A percentile compares a stretch with the other conserved stretches of the same genome.
Conservation (phyloP, 2,113 vertebrate genomes). For the Epinephelus cyanopodus region DNA sequence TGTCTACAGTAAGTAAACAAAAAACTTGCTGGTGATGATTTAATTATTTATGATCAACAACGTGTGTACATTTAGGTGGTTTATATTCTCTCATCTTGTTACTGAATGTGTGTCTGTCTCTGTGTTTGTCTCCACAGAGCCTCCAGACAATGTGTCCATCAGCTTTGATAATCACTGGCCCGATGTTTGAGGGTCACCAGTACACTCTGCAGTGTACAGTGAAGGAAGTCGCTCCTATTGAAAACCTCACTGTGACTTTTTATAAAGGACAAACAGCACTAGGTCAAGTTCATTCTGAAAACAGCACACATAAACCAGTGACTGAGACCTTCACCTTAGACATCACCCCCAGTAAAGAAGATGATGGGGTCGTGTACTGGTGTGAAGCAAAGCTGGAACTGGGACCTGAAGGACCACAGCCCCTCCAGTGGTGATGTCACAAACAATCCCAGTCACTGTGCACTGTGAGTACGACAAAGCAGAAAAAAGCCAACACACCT, state of each 20-base stretch:
- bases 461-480: slow-evolving; percentile 61
- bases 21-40: not conserved
- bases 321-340: not conserved
- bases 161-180: slow-evolving; percentile 19
- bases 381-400: slow-evolving; percentile 63
- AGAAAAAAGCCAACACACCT: not conserved
- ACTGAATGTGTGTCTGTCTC: not conserved
- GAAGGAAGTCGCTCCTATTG: slow-evolving; percentile 25
- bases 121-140: slow-evolving; percentile 51
- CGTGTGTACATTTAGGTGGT: not conserved
- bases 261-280: slow-evolving; percentile 12
- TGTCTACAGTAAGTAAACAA: slow-evolving; percentile 54
- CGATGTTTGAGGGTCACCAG: slow-evolving; percentile 14
- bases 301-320: not conserved
- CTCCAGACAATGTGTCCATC: slow-evolving; percentile 60
- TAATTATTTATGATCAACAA: not conserved
- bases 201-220: slow-evolving; percentile 75
- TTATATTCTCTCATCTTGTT: not conserved
- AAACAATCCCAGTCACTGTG: not conserved
- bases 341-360: not conserved
- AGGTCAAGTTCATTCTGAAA: rapidly evolving
- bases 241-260: slow-evolving; percentile 54
- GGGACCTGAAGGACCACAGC: slow-evolving; percentile 40
- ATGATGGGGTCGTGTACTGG: slow-evolving; percentile 50
- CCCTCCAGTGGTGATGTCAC: slow-evolving; percentile 11